Evolutionary conservation across 2,888 invertebrate genomes (phyloP), one percentile per base, ranked within the genome.

Genomic region (Rhagophthalmus giganteus): DNA sequence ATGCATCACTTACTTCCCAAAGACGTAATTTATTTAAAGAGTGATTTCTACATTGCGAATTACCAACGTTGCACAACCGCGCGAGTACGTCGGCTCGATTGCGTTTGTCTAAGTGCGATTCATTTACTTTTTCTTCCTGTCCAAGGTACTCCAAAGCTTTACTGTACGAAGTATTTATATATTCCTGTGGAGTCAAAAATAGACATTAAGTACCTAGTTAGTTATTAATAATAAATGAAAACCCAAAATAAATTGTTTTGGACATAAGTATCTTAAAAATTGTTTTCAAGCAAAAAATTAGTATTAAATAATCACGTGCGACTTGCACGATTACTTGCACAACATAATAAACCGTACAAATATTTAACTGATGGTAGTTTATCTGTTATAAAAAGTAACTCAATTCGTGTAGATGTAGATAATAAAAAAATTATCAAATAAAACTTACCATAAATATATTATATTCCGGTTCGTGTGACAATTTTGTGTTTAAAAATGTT

Each of bases 51-150:
- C 33, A 33, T 2, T 12, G 15, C 8, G 14, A n/a, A 9, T 33
- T 15, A 8, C 16, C 33, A 6, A 2, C 14, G 8, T 15, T 14
- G 8, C 33, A 14, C 2, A 20, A 35, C 16, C 16, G 24, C 10
- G n/a, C 24, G 8, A 16, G 6, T 9, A 35, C 35, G 2, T 9
- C 2, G 6, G 10, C 9, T 10, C 35, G 15, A 24, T 35, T 35
- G 9, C 2, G 20, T 20, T 15, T 35, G 13, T 35, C 25, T 20
- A 35, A 24, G 2, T 35, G 35, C 7, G n/a, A 6, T 8, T 35
- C 35, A n/a, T 16, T 11, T 0, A 76, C 70, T 2, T 86, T 64
- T 0, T 80, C 35, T 35, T 35, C 35, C 9, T 10, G 24, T 2
- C 35, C 35, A n/a, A 35, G 15, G 13, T 24, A 24, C 2, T 20